phyloP scores from a whole-genome alignment of 2,113 vertebrate genomes.

The Mesoclemmys tuberculata region DNA sequence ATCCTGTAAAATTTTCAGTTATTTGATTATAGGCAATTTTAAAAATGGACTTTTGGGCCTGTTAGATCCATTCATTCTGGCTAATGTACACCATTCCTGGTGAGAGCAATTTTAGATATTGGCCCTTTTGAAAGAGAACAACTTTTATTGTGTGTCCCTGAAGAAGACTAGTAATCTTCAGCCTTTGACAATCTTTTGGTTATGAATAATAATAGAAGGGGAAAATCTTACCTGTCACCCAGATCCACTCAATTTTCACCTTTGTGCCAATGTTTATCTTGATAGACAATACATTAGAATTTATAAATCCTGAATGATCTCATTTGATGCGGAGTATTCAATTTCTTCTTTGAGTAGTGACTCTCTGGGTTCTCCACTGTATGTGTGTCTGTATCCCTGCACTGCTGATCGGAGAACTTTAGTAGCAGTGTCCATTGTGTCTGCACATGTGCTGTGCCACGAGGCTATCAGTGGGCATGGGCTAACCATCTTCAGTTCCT shows the following conservation, averaged over 20 bases:
- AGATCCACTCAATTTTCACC: background rate
- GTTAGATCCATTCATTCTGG: background rate
- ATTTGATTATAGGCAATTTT: background rate
- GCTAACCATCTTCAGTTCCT: too few relatives aligned
- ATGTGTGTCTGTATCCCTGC: too few relatives aligned
- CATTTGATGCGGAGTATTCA: background rate
- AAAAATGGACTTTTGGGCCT: background rate
- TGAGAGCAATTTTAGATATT: rapidly evolving
- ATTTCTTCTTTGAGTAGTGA: background rate
- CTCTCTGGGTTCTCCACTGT: too few relatives aligned
- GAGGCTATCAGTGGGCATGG: too few relatives aligned
- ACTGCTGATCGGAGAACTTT: too few relatives aligned
- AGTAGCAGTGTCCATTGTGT: too few relatives aligned
- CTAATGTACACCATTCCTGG: background rate
- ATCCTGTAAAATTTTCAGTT: background rate
- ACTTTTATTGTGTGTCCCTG: background rate
- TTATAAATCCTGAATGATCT: background rate
- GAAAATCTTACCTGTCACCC: background rate
- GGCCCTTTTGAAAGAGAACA: background rate
- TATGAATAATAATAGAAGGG: background rate
- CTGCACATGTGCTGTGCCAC: too few relatives aligned
- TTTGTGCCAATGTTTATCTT: background rate
- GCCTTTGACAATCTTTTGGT: background rate
- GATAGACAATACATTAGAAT: background rate
- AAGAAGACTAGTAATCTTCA: background rate